These are phyloP conservation scores for Stenopsyche tienmushanensis DNA, from an alignment of 1,140 invertebrate species.

Conservation along the genomic window DNA sequence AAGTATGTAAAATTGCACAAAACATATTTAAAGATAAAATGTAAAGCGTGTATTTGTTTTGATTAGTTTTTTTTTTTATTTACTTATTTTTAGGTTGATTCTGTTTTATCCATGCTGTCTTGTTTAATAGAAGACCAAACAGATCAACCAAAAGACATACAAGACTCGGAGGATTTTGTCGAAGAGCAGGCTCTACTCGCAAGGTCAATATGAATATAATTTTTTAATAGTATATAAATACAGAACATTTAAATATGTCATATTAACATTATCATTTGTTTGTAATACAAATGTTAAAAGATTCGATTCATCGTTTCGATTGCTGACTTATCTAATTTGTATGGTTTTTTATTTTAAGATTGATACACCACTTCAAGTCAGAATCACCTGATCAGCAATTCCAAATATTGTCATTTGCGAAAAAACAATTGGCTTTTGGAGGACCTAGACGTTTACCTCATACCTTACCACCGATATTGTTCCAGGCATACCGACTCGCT, in stretches of 20 bases:
- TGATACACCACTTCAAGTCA: conserved; percentile 89
- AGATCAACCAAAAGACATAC: conserved; percentile 67
- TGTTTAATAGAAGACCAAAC: conserved; percentile 85
- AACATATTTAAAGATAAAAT: neutral
- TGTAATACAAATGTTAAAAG: no score
- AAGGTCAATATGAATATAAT: conserved; percentile 51
- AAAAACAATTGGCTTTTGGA: conserved; percentile 87
- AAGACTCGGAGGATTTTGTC: conserved; percentile 92
- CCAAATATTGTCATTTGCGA: conserved; percentile 81
- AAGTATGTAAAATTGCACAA: conserved; percentile 43
- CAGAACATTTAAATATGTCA: no score
- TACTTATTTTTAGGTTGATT: conserved; percentile 50
- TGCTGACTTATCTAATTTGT: no score
- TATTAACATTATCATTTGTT: no score
- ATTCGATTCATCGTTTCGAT: no score
- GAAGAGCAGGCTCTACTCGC: conserved; percentile 95
- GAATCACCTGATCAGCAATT: conserved; percentile 92
- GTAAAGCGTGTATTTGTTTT: neutral
- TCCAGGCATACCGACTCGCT: conserved; percentile 90
- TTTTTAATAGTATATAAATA: conserved; percentile 4
- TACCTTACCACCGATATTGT: conserved; percentile 94
- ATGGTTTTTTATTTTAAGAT: conserved; percentile 50
- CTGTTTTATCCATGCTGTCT: conserved; percentile 77
- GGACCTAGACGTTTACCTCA: conserved; percentile 86
- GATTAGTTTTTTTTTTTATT: neutral